Percentiles rank a stretch among this genome's conserved stretches.
Evolutionary conservation across 2,113 vertebrate species (phyloP).

Genomic region (Pterophyllum scalare): DNA sequence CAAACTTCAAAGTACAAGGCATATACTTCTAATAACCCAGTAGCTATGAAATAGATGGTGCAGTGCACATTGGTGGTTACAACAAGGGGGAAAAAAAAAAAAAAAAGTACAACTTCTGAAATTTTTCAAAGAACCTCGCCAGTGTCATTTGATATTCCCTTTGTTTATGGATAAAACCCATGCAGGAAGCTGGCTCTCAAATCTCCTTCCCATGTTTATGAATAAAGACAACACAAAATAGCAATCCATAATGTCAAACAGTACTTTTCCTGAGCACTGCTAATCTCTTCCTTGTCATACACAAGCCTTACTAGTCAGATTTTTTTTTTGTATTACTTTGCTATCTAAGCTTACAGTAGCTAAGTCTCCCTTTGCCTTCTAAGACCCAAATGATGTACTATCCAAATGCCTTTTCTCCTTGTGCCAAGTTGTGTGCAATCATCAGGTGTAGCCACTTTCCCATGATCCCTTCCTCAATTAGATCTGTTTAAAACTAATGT

Average conservation of each 20-base stretch:
- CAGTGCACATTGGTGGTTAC: slow-evolving; percentile 36
- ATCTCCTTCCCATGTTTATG: slow-evolving; percentile 69
- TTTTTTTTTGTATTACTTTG: slow-evolving; percentile 51
- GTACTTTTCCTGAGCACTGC: slow-evolving; percentile 60
- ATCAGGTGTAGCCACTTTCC: slow-evolving; percentile 82
- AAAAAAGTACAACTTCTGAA: slow-evolving; percentile 62
- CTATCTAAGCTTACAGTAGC: slow-evolving; percentile 73
- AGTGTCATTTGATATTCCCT: slow-evolving; percentile 53
- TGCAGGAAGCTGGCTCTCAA: slow-evolving; percentile 45
- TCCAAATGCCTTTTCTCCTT: slow-evolving; percentile 66
- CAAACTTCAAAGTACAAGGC: slow-evolving; percentile 72
- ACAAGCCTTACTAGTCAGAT: slow-evolving; percentile 70
- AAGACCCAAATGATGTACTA: slow-evolving; percentile 74
- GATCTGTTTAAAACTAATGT: slow-evolving; percentile 84
- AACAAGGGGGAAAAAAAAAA: slow-evolving; percentile 9
- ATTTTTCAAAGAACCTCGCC: slow-evolving; percentile 71
- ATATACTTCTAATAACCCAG: slow-evolving; percentile 61
- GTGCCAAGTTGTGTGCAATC: slow-evolving; percentile 71
- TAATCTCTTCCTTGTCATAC: slow-evolving; percentile 78
- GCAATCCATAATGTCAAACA: slow-evolving; percentile 67
- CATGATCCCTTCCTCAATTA: slow-evolving; percentile 81
- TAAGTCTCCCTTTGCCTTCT: slow-evolving; percentile 75
- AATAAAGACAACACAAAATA: slow-evolving; percentile 72
- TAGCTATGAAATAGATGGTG: slow-evolving; percentile 64
- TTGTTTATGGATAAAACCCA: slow-evolving; percentile 71